Evolutionary conservation across 2,797 vertebrate genomes (phyloP), one percentile per base, ranked within the genome.

Genomic region (Lithobates pipiens): DNA sequence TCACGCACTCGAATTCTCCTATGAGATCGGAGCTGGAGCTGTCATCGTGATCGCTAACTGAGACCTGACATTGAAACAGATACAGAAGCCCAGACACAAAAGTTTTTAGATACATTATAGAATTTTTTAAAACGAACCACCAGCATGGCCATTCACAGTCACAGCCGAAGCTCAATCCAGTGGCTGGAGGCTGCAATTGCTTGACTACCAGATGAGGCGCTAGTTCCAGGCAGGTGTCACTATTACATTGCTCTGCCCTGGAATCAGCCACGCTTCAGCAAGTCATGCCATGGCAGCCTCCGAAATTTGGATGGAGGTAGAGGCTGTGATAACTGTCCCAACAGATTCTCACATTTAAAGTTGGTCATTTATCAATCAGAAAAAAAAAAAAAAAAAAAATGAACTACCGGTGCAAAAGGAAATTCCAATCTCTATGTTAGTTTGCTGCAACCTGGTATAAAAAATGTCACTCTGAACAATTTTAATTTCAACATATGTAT

Each of bases 1-100:
- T 1, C 0, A 70, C 76, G 89, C 85, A 87, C 70, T 77, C 83
- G 77, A 92, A 89, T 76, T 91, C 87, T 81, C 91, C 90, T 83
- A 89, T 89, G 76, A 90, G 89, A 90, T 89, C 91, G 81, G 89
- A 91, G 79, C 88, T 86, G 76, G 85, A 88, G 82, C 88, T 89
- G 85, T 86, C 92, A 85, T 89, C 92, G 85, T 54, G 88, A 91
- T 90, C 93, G 76, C 89, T 91, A 90, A 91, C 90, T 88, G 89
- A 88, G 78, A 93, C 87, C 91, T 92, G 89, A 86, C 32, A 88
- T 87, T 13, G 80, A 90, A 63, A 92, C 84, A 93, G 34, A 91
- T 3, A 85, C 46, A 21, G 21, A 8, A 86, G 77, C 65, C 77
- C 83, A 75, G 21, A 54, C 54, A 83, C 63, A 57, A 57, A n/a